phyloP scores from a whole-genome alignment of 2,113 vertebrate genomes.

The Misgurnus mizolepis region DNA sequence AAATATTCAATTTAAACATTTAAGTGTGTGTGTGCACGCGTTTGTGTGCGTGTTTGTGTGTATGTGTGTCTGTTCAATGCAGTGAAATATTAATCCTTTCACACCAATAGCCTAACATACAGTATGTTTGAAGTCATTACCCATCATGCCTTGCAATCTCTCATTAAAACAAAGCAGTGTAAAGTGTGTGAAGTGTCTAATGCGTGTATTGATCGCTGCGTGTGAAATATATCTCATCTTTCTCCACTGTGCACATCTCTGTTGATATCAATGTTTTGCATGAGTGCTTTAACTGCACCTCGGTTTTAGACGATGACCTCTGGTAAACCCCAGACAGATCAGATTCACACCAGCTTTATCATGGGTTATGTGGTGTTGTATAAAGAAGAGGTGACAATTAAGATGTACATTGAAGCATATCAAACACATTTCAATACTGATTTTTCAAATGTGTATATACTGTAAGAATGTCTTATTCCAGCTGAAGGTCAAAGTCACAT shows the following conservation, averaged over 20 bases:
- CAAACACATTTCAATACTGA: neutral
- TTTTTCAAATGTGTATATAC: neutral
- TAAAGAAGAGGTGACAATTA: neutral
- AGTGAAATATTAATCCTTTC: neutral
- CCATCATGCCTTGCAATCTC: neutral
- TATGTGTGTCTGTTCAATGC: neutral
- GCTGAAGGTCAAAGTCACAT: conserved; percentile 2
- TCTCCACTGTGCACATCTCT: neutral
- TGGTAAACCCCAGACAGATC: neutral
- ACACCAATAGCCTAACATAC: neutral
- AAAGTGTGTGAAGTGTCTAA: conserved; percentile 4
- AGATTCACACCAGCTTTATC: conserved; percentile 9
- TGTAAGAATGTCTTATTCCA: neutral
- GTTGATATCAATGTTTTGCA: conserved; percentile 30
- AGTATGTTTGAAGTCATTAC: neutral
- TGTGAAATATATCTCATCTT: conserved; percentile 17
- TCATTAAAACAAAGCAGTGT: conserved; percentile 16
- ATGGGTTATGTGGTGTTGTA: neutral
- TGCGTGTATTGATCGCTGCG: conserved; percentile 37
- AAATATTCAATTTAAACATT: neutral
- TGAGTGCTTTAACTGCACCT: conserved; percentile 33
- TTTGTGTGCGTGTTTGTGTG: too few relatives aligned
- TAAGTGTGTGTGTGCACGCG: neutral
- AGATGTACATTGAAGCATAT: neutral
- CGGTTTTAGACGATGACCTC: neutral